Percentiles rank a stretch among this genome's conserved stretches.
Conservation (phyloP, 1,140 invertebrate genomes). For the Stenopsyche tienmushanensis region DNA sequence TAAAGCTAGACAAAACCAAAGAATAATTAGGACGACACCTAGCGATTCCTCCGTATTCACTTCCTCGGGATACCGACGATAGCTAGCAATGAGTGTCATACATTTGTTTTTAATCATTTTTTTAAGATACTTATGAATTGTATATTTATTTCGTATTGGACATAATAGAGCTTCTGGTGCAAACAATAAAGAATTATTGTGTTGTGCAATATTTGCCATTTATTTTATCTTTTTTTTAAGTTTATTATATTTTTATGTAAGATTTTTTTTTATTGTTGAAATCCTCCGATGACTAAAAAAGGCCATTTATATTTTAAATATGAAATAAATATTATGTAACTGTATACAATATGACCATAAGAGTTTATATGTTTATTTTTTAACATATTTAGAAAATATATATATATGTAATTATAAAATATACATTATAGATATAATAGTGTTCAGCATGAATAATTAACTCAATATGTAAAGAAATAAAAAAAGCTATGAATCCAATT, state of each 20-base stretch:
- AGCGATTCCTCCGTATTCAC: no score
- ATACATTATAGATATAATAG: constrained; percentile 41
- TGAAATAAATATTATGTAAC: constrained; percentile 26
- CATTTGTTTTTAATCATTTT: no score
- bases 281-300: no score
- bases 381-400: constrained; percentile 40
- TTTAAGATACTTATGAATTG: constrained; percentile 2
- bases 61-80: no score
- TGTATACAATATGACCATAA: constrained; percentile 39
- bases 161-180: not conserved
- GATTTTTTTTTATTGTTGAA: constrained; percentile 1
- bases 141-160: constrained; percentile 13
- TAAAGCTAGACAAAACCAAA: constrained; percentile 39
- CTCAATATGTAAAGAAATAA: constrained; percentile 39
- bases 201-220: constrained; percentile 10
- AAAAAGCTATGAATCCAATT: not conserved
- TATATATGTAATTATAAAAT: constrained; percentile 26
- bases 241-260: constrained; percentile 8
- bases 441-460: constrained; percentile 42
- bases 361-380: constrained; percentile 41
- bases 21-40: constrained; percentile 34
- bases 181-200: not conserved
- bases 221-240: constrained; percentile 9
- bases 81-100: no score
- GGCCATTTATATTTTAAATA: constrained; percentile 22